These are phyloP conservation scores for Paradoxurus hermaphroditus DNA, from an alignment of 2,113 vertebrate species.

Conservation along the genomic window DNA sequence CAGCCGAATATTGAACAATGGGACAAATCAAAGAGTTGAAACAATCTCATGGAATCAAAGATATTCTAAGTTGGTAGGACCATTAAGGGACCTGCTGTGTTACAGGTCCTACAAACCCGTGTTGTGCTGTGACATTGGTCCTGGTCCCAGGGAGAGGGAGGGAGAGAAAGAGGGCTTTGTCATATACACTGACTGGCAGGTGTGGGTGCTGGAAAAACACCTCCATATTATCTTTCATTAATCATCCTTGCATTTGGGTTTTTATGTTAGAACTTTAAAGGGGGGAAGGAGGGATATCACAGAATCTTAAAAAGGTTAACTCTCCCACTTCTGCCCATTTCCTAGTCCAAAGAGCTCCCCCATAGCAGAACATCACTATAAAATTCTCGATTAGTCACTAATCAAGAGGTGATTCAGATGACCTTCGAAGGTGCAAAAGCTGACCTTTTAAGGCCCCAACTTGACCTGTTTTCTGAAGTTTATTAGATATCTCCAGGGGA, in stretches of 20 bases:
- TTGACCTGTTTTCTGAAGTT: background rate
- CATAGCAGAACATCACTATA: background rate
- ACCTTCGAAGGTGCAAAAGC: background rate
- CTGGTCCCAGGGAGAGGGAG: background rate
- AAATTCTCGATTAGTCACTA: background rate
- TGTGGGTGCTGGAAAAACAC: background rate
- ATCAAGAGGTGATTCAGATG: background rate
- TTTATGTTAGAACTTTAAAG: background rate
- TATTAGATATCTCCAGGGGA: background rate
- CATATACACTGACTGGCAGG: background rate
- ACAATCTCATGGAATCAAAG: background rate
- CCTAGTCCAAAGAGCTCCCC: background rate
- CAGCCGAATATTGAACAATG: background rate
- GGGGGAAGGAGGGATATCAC: background rate
- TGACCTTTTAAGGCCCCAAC: background rate
- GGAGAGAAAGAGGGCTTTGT: background rate
- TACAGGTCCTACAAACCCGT: background rate
- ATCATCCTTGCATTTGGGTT: background rate
- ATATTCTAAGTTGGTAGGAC: background rate
- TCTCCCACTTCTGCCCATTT: background rate
- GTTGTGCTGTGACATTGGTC: background rate
- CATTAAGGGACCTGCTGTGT: background rate
- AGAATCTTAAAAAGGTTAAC: background rate
- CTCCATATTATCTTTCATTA: background rate
- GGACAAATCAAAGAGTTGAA: background rate